Evolutionary conservation across 1,140 invertebrate genomes (phyloP), one percentile per base, ranked within the genome.

Genomic region (Eupristina koningsbergeri): DNA sequence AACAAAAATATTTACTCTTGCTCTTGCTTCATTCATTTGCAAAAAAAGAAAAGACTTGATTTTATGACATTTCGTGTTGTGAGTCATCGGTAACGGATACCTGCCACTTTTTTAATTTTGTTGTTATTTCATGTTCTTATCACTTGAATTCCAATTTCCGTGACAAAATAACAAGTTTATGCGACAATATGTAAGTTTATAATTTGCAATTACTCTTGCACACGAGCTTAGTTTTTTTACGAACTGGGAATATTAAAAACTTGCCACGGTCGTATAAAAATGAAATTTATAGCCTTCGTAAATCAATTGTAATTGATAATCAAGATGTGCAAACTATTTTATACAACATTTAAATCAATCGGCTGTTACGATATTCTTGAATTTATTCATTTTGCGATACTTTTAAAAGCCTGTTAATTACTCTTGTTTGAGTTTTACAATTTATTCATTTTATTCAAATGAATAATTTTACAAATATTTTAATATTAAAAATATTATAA

Each of bases 1-100:
- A 13, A 36, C 64, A 67, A 31, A 67, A 67, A 67, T 67, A 67
- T 67, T 67, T 67, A 39, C 64, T 67, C 15, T n/a, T n/a, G n/a
- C 0, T 36, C 15, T 6, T 67, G 17, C 34, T 67, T 67, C 15
- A 39, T 36, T 36, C 36, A 67, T 29, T 31, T 29, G 36, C 15
- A 36, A 67, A n/a, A n/a, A n/a, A n/a, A n/a, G n/a, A n/a, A n/a
- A n/a, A n/a, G 19, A 67, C 64, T 67, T 36, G 34, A 67, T 67
- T 67, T 36, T 36, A 67, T 67, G 64, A 67, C 31, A 67, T 67
- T 67, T 67, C 64, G 15, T 36, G 13, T 39, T 39, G 19, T 34
- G 22, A 67, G 34, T 19, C 31, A 19, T 1, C 3, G 13, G 13
- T 11, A 64, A 64, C 31, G 34, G 7, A 64, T 34, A 64, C 13